phyloP scores from a whole-genome alignment of 2,797 vertebrate genomes.

The Nyctibius grandis region DNA sequence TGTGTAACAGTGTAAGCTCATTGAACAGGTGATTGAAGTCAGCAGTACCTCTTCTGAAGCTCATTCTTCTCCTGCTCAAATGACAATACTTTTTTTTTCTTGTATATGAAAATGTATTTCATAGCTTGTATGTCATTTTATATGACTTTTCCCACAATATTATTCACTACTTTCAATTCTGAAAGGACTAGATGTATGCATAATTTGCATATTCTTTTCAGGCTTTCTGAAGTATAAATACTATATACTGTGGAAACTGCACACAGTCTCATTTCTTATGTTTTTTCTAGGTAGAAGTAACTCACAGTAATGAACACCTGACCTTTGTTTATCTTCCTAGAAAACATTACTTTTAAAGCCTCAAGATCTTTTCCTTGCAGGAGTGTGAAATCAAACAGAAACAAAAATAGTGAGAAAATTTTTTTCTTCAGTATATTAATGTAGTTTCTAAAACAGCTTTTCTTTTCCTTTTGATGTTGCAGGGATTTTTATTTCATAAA shows the following conservation, averaged over 20 bases:
- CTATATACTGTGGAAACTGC: not conserved
- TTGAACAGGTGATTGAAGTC: not conserved
- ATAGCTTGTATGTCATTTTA: not conserved
- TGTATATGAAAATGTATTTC: not conserved
- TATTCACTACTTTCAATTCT: not conserved
- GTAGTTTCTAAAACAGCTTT: not conserved
- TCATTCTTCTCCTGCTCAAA: not conserved
- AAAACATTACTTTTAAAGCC: not conserved
- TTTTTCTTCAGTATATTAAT: not conserved
- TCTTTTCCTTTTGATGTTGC: not conserved
- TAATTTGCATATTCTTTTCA: not conserved
- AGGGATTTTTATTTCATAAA: not conserved
- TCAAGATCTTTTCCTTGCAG: not conserved
- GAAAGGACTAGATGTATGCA: not conserved
- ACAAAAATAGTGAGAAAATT: not conserved
- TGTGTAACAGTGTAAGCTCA: not conserved
- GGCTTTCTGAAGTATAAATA: not conserved
- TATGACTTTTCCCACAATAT: not conserved
- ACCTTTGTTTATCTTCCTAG: not conserved
- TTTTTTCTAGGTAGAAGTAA: not conserved
- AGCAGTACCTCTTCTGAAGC: not conserved
- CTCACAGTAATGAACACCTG: not conserved
- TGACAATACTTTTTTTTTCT: not conserved
- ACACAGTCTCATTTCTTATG: not conserved
- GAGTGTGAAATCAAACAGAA: not conserved